Evolutionary conservation across 2,113 vertebrate genomes (phyloP), one percentile per base, ranked within the genome.

Genomic region (Ammodytes marinus): DNA sequence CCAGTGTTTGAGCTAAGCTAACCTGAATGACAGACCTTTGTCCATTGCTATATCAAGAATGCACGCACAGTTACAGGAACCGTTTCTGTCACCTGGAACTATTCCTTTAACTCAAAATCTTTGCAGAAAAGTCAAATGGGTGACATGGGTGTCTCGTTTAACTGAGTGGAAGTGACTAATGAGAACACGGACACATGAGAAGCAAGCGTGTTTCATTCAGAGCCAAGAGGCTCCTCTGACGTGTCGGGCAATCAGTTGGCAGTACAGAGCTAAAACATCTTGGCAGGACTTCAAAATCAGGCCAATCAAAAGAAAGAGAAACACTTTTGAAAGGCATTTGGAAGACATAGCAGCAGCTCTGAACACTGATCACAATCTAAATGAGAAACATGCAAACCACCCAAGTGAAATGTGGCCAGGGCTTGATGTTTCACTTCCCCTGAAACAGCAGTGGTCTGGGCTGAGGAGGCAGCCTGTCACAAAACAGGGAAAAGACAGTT

Each of bases 361-460:
- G 12, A 68, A 64, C 53, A 12, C n/a, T 61, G 64, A 69, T 47
- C 63, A 53, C 66, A 75, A 75, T 71, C 47, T 55, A 50, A 75
- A 79, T 67, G 57, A 64, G 67, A 77, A 54, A 69, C 70, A 53
- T 47, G 49, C 55, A 60, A 27, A 67, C 64, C 49, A 13, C 1
- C 37, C 37, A 17, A 79, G n/a, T 60, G 19, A 40, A 53, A 58
- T 37, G 39, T 27, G 46, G 40, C 63, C 47, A 19, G 54, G 12
- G 45, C 9, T 54, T 8, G 35, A 4, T 49, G 45, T 55, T 79
- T 73, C 66, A 75, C 12, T 80, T 76, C 64, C 50, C 61, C 27
- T 69, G 10, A 74, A 17, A 39, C 45, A 55, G 7, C 40, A 5
- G 65, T 17, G 58, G 81, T 65, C 59, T 60, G 67, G 54, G 42